phyloP scores from a whole-genome alignment of 2,113 vertebrate genomes.

The Rhabdomys dilectus region DNA sequence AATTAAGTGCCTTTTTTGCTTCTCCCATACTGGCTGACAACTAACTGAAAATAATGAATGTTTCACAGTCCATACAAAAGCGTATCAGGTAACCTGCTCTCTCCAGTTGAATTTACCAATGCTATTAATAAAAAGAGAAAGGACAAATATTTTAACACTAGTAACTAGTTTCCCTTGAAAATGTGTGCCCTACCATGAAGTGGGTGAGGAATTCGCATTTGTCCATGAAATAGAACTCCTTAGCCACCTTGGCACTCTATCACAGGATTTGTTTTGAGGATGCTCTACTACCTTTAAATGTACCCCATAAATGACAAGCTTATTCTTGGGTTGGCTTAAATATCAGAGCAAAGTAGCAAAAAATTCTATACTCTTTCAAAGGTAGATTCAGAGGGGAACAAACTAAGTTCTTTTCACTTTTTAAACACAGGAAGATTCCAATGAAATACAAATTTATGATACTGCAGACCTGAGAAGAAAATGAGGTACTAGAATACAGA shows the following conservation, averaged over 20 bases:
- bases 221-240: slow-evolving; percentile 15
- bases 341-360: slow-evolving; percentile 41
- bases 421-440: slow-evolving; percentile 36
- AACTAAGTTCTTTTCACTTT: slow-evolving; percentile 29
- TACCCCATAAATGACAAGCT: slow-evolving; percentile 18
- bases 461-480: slow-evolving; percentile 9
- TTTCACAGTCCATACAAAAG: slow-evolving; percentile 37
- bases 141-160: not conserved
- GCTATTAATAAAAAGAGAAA: slow-evolving; percentile 17
- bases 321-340: slow-evolving; percentile 13
- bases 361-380: slow-evolving; percentile 8
- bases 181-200: not conserved
- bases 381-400: not conserved
- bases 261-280: slow-evolving; percentile 47
- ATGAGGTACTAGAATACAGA: not conserved
- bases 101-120: slow-evolving; percentile 40
- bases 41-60: slow-evolving; percentile 20
- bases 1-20: slow-evolving; percentile 34
- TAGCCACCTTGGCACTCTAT: not conserved
- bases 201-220: slow-evolving; percentile 40
- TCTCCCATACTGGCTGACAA: slow-evolving; percentile 14
- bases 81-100: slow-evolving; percentile 3
- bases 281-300: slow-evolving; percentile 20
- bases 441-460: slow-evolving; percentile 29
- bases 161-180: slow-evolving; percentile 37